Evolutionary conservation across 2,113 vertebrate species (phyloP).

Genomic region (Jaculus jaculus): DNA sequence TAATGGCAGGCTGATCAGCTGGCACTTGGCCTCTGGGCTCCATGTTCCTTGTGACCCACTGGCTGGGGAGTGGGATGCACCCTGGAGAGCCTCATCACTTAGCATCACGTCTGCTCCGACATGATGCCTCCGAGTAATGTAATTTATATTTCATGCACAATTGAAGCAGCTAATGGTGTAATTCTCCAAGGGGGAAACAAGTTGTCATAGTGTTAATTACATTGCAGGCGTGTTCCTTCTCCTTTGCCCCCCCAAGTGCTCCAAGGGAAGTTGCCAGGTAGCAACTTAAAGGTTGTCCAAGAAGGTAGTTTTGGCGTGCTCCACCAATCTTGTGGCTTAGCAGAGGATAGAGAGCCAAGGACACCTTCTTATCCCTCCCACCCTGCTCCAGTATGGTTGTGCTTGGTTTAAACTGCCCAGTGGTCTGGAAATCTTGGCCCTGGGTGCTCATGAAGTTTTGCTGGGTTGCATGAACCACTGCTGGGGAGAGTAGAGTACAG

Average conservation of each 20-base stretch:
- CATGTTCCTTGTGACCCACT: slow-evolving; percentile 83
- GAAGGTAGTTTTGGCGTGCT: slow-evolving; percentile 28
- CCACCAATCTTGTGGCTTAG: background rate
- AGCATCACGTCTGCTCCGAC: slow-evolving; percentile 87
- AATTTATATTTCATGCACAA: slow-evolving; percentile 93
- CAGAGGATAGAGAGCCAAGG: background rate
- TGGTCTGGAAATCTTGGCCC: background rate
- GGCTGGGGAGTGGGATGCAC: slow-evolving; percentile 81
- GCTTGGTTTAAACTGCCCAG: background rate
- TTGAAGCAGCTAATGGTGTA: slow-evolving; percentile 91
- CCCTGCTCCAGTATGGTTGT: no score
- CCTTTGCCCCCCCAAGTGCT: slow-evolving; percentile 78
- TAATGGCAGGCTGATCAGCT: slow-evolving; percentile 75
- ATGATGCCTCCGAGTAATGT: slow-evolving; percentile 89
- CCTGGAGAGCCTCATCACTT: slow-evolving; percentile 85
- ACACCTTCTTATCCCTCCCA: background rate
- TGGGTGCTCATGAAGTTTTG: background rate
- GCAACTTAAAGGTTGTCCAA: slow-evolving; percentile 38
- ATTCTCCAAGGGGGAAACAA: slow-evolving; percentile 90
- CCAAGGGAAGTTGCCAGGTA: slow-evolving; percentile 70
- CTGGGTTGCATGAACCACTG: background rate
- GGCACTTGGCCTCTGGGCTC: slow-evolving; percentile 78
- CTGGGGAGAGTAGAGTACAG: background rate
- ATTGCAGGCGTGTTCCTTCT: slow-evolving; percentile 81
- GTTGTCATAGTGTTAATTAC: slow-evolving; percentile 91